Evolutionary conservation across 2,888 invertebrate genomes (phyloP).

Genomic region (Brenthis ino): DNA sequence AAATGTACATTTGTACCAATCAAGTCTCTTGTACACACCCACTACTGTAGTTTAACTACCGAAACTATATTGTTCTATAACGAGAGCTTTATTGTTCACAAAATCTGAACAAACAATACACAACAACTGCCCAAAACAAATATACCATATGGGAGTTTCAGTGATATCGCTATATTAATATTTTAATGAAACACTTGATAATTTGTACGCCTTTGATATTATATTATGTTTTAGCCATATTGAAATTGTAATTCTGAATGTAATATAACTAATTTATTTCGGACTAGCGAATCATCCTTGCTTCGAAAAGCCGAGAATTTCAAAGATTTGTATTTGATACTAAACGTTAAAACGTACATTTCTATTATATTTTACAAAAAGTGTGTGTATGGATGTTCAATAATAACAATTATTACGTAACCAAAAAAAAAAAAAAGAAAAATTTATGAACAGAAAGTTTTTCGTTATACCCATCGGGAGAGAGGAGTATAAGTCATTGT

Average conservation of each 20-base stretch:
- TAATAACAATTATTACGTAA: too few relatives aligned
- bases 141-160: slow-evolving; percentile 10
- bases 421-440: too few relatives aligned
- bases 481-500: too few relatives aligned
- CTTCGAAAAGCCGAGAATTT: too few relatives aligned
- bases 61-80: slow-evolving; percentile 15
- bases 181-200: not conserved
- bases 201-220: not conserved
- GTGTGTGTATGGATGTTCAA: too few relatives aligned
- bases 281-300: not conserved
- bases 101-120: slow-evolving; percentile 4
- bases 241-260: not conserved
- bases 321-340: too few relatives aligned
- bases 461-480: too few relatives aligned
- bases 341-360: too few relatives aligned
- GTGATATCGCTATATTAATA: not conserved
- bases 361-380: too few relatives aligned
- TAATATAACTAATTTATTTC: too few relatives aligned
- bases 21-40: slow-evolving; percentile 1
- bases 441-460: too few relatives aligned
- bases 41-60: slow-evolving; percentile 5
- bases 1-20: slow-evolving; percentile 11
- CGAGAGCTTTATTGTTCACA: slow-evolving; percentile 10
- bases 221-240: not conserved
- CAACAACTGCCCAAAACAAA: slow-evolving; percentile 18